These are phyloP conservation scores for Mycetomoellerius zeteki DNA, from an alignment of 1,140 invertebrate species.

Conservation along the genomic window DNA sequence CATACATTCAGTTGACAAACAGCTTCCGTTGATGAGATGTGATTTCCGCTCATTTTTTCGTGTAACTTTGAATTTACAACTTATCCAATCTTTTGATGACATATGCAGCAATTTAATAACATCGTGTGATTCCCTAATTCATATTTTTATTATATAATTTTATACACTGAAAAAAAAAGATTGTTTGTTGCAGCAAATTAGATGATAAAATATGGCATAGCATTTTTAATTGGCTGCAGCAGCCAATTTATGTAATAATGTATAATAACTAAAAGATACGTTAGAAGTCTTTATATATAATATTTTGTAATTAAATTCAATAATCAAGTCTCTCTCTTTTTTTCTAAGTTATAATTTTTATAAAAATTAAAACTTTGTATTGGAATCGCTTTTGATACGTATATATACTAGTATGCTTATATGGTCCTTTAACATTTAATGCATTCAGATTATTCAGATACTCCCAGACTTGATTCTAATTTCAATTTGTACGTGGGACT, in stretches of 20 bases:
- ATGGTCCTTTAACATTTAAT: constrained; percentile 55
- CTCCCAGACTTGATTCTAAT: constrained; percentile 67
- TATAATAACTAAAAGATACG: too few species aligned
- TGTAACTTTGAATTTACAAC: background rate
- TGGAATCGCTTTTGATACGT: background rate
- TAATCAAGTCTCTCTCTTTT: background rate
- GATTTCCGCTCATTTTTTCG: background rate
- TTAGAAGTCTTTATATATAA: background rate
- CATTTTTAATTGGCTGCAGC: too few species aligned
- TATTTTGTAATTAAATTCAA: background rate
- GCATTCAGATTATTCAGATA: constrained; percentile 64
- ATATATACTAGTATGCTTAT: too few species aligned
- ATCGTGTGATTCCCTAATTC: background rate
- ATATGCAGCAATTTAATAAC: background rate
- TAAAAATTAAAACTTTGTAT: background rate
- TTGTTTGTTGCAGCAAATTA: too few species aligned
- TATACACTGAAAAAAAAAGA: too few species aligned
- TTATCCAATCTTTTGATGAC: background rate
- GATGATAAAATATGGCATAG: too few species aligned
- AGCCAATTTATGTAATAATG: too few species aligned
- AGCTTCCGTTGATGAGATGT: constrained; percentile 40
- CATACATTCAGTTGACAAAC: constrained; percentile 61
- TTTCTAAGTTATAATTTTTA: background rate
- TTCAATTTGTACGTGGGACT: constrained; percentile 76
- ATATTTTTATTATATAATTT: background rate